Base-by-base conservation (phyloP, 2,113 vertebrate species). In the Marmota flaviventris region DNA sequence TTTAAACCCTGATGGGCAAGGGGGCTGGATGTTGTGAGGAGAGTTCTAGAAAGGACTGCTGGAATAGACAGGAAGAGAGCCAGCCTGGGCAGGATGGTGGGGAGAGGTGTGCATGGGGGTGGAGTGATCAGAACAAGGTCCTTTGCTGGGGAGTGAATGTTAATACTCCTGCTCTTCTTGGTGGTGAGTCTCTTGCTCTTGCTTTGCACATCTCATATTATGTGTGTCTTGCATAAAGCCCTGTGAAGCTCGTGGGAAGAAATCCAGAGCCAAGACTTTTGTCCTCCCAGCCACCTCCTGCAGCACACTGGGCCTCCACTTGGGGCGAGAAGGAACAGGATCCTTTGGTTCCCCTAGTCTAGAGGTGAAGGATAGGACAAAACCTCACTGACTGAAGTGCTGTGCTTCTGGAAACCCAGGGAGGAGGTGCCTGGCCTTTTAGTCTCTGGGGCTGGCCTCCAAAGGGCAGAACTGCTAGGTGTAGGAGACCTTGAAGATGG, bases 31-130 rank as follows among this genome's bases (percentile, higher is more conserved):
- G 27, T 91, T 89, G 48, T 75, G 63, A 91, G 56, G 82, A 70
- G 63, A 53, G 73, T 61, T 92, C 76, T 84, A 87, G 93, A 85
- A 94, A 82, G 51, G 8, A 4, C 39, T 72, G 34, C 37, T 70
- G 39, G 85, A 56, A n/a, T 83, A 95, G 83, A 93, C 61, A 39
- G 75, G 75, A 94, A 37, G 61, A 70, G 65, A 94, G 72, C 34
- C 61, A 39, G 37, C 5, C 56, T 83, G 89, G 63, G 20, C 24
- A 63, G 42, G 76, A 3, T 48, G 51, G 37, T 34, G 72, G 81
- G 48, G 27, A 86, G 32, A 93, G 24, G 63, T 63, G 34, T 13
- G 9, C 22, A 8, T 17, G 14, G 42, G 32, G 27, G 39, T 39
- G 39, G 39, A 58, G 42, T 13, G 8, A 12, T 65, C 27, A 76